Evolutionary conservation across 1,140 invertebrate genomes (phyloP), one percentile per base, ranked within the genome.

Genomic region (Aleiodes sp.): DNA sequence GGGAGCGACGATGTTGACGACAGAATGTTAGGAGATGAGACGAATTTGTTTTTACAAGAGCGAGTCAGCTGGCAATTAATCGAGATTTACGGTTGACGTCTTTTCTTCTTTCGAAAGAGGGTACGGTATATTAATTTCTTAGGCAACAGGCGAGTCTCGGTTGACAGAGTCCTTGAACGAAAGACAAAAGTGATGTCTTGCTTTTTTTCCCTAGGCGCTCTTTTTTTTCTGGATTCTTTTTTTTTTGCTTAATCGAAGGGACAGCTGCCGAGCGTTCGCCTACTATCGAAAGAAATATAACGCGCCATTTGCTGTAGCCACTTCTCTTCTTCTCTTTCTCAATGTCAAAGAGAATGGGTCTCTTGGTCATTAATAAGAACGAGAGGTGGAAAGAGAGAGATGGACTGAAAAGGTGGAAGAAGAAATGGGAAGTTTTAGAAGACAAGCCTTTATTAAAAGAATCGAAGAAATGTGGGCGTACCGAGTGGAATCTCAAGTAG

Each of bases 31-130:
- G 28, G 24, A 59, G 12, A 59, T n/a, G 14, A 28, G 56, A 59
- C 9, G 56, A 59, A 59, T 59, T 29, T 41, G 57, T 46, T 61
- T 61, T 82, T 77, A 80, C 75, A 73, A 79, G 76, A 76, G 71
- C 24, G 2, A 59, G 28, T 70, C 74, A 75, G 77, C 73, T 75
- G 12, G 76, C 78, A 80, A 82, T 83, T 83, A 82, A 81, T 82
- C 72, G 73, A 73, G 70, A 83, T 82, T 83, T 83, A 83, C 77
- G 74, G 73, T 66, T 72, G 72, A 77, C 75, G 69, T 74, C 67
- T 68, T 69, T 70, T 66, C 64, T 68, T 73, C 68, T 62, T 61
- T 12, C 12, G 60, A 21, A 52, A 65, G 16, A 62, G 60, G 71
- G 70, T 70, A 65, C 63, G 69, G 78, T 78, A 76, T 76, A 80